Conservation (phyloP, 1,140 invertebrate genomes). For the Eupeodes corollae region DNA sequence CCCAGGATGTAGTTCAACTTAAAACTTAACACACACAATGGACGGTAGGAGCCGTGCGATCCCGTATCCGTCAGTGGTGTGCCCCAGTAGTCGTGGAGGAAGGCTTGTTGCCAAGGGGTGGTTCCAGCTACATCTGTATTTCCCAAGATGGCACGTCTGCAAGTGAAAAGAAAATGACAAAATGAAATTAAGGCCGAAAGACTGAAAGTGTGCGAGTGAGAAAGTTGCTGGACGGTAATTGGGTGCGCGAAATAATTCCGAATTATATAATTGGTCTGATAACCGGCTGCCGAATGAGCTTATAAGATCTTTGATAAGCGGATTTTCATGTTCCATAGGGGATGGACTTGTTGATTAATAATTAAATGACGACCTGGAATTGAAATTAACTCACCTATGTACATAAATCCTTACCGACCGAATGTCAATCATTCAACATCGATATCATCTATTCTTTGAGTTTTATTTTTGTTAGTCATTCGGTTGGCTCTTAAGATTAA, state of each 20-base stretch:
- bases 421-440: no score
- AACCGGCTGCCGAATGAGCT: not conserved
- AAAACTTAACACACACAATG: slow-evolving; percentile 84
- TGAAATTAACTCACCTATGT: no score
- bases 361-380: no score
- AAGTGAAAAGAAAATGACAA: slow-evolving; percentile 36
- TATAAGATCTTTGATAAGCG: not conserved
- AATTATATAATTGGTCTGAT: no score
- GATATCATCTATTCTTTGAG: no score
- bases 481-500: no score
- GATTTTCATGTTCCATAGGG: not conserved
- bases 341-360: not conserved
- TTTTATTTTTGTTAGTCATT: no score
- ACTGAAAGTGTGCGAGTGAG: not conserved
- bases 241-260: no score
- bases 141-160: slow-evolving; percentile 75
- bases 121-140: slow-evolving; percentile 73
- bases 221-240: not conserved
- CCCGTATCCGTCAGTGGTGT: slow-evolving; percentile 72
- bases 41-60: slow-evolving; percentile 88
- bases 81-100: slow-evolving; percentile 87
- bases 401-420: no score
- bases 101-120: slow-evolving; percentile 56
- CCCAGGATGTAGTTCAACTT: slow-evolving; percentile 80
- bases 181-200: not conserved